These are phyloP conservation scores for Pterois miles DNA, from an alignment of 2,797 vertebrate genomes.

Conservation along the genomic window DNA sequence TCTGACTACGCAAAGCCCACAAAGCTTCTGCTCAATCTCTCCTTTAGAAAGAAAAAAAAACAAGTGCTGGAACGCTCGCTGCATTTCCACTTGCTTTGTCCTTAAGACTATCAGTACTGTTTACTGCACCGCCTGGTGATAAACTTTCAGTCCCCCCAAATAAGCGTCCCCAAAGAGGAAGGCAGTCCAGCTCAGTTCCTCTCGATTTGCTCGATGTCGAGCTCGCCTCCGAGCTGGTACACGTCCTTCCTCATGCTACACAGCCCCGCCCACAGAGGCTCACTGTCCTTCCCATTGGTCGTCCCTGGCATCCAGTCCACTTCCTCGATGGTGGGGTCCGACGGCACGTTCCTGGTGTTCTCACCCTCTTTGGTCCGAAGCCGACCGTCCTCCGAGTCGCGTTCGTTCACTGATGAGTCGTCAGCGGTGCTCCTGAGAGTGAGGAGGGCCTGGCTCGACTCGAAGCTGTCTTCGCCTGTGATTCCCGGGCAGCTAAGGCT, in stretches of 20 bases:
- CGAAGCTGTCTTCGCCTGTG: conserved; percentile 61
- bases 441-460: conserved; percentile 50
- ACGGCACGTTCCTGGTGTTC: conserved; percentile 42
- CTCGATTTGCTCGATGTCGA: conserved; percentile 97
- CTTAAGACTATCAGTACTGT: conserved; percentile 72
- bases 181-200: conserved; percentile 87
- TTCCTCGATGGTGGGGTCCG: conserved; percentile 83
- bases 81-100: conserved; percentile 60
- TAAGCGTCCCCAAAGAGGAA: conserved; percentile 32
- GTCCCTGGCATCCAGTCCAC: conserved; percentile 57
- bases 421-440: conserved; percentile 48
- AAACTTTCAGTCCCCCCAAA: conserved; percentile 45
- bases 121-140: conserved; percentile 63
- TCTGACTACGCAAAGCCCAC: conserved; percentile 36
- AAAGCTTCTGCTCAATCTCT: conserved; percentile 52
- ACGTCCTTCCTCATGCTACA: conserved; percentile 74
- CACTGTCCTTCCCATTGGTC: conserved; percentile 70
- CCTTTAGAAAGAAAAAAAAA: conserved; percentile 32
- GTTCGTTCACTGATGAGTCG: conserved; percentile 32
- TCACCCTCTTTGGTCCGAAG: conserved; percentile 59
- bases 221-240: conserved; percentile 90
- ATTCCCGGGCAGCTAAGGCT: conserved; percentile 84
- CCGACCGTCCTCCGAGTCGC: conserved; percentile 28
- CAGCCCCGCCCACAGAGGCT: conserved; percentile 78
- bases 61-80: conserved; percentile 52